Percentiles rank a stretch among this genome's conserved stretches.
Conservation (phyloP, 2,888 invertebrate species). For the Laspeyria flexula region DNA sequence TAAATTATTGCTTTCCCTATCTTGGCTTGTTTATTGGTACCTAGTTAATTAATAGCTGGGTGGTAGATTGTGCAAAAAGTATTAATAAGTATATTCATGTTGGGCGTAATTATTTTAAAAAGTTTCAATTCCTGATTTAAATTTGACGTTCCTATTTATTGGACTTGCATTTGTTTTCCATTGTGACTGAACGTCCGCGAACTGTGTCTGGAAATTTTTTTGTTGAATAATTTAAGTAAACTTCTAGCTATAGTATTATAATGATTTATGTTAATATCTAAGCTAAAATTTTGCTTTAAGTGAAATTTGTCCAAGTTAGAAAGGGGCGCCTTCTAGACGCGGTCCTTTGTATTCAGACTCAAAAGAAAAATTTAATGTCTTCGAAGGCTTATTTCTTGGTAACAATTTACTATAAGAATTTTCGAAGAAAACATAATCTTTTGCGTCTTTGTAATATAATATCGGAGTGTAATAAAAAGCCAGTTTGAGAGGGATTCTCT, state of each 20-base stretch:
- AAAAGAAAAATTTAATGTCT: conserved; percentile 67
- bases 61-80: not conserved
- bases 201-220: conserved; percentile 27
- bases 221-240: conserved; percentile 49
- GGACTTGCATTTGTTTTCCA: conserved; percentile 45
- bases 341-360: conserved; percentile 52
- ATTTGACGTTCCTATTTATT: conserved; percentile 30
- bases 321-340: conserved; percentile 58
- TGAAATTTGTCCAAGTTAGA: conserved; percentile 43
- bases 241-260: conserved; percentile 46
- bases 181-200: conserved; percentile 29
- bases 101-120: not conserved
- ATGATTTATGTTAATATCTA: conserved; percentile 55
- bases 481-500: conserved; percentile 56
- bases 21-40: too few species aligned
- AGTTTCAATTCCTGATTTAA: conserved; percentile 30
- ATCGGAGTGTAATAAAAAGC: conserved; percentile 61
- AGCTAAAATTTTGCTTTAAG: conserved; percentile 52
- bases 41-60: too few species aligned
- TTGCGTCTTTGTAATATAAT: conserved; percentile 54
- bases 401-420: conserved; percentile 69
- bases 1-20: too few species aligned
- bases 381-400: conserved; percentile 61
- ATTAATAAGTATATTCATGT: not conserved
- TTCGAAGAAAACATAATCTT: conserved; percentile 68